Evolutionary conservation across 2,888 invertebrate species (phyloP).

Genomic region (Incurvaria masculella): DNA sequence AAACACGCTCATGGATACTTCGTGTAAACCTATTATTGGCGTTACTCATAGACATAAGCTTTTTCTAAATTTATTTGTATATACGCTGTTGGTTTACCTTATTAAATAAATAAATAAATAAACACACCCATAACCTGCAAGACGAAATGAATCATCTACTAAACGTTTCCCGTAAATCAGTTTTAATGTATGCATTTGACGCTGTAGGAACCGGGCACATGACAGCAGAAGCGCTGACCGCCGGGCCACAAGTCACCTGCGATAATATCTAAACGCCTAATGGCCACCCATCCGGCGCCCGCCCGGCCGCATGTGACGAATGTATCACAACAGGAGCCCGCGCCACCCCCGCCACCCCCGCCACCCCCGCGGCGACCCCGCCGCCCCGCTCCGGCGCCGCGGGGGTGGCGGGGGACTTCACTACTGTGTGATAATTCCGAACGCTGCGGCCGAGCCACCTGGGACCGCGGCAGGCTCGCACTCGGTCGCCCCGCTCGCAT

Average conservation of each 20-base stretch:
- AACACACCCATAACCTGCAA: no score
- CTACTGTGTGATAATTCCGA: conserved; percentile 59
- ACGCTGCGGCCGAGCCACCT: conserved; percentile 59
- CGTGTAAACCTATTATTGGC: no score
- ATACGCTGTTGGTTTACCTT: no score
- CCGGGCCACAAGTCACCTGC: conserved; percentile 20
- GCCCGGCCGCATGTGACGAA: conserved; percentile 47
- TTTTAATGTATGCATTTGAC: no score
- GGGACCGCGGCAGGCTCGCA: conserved; percentile 48
- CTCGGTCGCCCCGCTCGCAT: conserved; percentile 18
- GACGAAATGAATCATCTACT: no score
- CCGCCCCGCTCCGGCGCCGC: conserved; percentile 2
- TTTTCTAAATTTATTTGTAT: no score
- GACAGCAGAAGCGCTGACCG: conserved; percentile 16
- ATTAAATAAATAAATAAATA: no score
- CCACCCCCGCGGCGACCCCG: conserved; percentile 14
- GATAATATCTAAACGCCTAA: conserved; percentile 60
- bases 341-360: conserved; percentile 14
- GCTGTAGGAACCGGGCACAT: conserved; percentile 11
- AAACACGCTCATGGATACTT: no score
- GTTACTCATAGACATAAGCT: no score
- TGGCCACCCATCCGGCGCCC: conserved; percentile 49
- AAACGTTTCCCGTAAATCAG: no score
- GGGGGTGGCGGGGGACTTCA: conserved; percentile 26
- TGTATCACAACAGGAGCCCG: conserved; percentile 36